phyloP scores from a whole-genome alignment of 2,888 invertebrate genomes.

The Plebejus argus region DNA sequence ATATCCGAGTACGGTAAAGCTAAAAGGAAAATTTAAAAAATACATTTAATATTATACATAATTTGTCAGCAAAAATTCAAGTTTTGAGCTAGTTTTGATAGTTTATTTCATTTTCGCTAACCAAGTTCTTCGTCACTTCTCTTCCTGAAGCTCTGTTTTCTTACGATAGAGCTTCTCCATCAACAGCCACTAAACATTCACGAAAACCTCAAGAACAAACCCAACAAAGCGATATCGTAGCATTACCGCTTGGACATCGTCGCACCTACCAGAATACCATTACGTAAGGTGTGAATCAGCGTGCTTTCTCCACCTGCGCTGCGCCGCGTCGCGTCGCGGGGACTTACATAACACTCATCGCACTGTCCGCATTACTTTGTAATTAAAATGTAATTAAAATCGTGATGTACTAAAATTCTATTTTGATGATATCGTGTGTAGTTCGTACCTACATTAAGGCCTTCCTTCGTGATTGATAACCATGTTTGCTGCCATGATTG shows the following conservation, averaged over 20 bases:
- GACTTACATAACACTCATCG: not conserved
- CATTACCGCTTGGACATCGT: not conserved
- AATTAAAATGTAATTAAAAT: constrained; percentile 1
- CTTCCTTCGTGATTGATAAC: too few relatives aligned
- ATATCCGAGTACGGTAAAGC: too few relatives aligned
- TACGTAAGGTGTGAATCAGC: constrained; percentile 33
- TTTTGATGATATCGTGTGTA: not conserved
- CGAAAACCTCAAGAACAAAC: too few relatives aligned
- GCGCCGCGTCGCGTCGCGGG: not conserved
- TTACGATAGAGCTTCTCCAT: too few relatives aligned
- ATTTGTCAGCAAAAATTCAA: too few relatives aligned
- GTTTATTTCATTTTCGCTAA: not conserved
- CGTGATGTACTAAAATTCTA: not conserved
- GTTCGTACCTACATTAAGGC: too few relatives aligned
- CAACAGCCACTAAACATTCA: too few relatives aligned
- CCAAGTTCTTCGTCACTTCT: not conserved
- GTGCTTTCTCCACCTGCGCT: constrained; percentile 32
- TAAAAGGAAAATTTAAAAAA: too few relatives aligned
- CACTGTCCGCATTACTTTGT: not conserved
- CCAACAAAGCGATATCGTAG: not conserved
- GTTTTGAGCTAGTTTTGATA: too few relatives aligned
- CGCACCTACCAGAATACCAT: constrained; percentile 11
- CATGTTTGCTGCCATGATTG: too few relatives aligned
- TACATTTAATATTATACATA: too few relatives aligned
- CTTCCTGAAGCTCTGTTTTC: not conserved